Evolutionary conservation across 2,888 invertebrate species (phyloP), one percentile per base, ranked within the genome.

Genomic region (Drosophila paracracens): DNA sequence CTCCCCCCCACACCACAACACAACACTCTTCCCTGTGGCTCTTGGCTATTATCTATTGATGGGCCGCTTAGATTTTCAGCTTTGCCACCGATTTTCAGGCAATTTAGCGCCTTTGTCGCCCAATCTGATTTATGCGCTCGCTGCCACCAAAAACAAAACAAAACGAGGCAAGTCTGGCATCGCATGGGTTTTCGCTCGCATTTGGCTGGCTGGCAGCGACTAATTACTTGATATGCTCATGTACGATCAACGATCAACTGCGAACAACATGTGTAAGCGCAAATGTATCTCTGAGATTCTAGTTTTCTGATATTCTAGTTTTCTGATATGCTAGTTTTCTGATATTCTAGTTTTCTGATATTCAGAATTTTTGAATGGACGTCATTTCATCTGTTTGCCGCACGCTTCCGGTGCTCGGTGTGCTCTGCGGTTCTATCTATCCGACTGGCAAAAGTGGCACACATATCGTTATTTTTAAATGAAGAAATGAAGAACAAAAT

Each of bases 401-500:
- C 83, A 88, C 38, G 83, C 83, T 83, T 83, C 83, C 88, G 83
- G 83, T 83, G 88, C 54, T 38, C 53, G 29, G 21, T 52, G 25
- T 58, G 31, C 13, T 67, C 21, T 52, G 33, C 38, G 16, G 33
- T 11, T 10, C 33, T 10, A 48, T 54, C 35, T 40, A 25, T 56
- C 61, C 56, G 70, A 56, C 71, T 62, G 63, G 71, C 71, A 82
- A 85, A 84, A 84, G 76, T 84, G 86, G 88, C 83, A 84, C 83
- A 84, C 66, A 78, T 83, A 67, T 81, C 79, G 78, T 86, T 84
- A 88, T 84, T 88, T 88, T 81, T 88, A 84, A 88, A 88, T 86
- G 71, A 81, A 83, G 76, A 83, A 81, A 81, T 57, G n/a, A 57
- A 57, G 57, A 43, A 43, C 57, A 16, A 72, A 83, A 84, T 83